Evolutionary conservation across 2,888 invertebrate species (phyloP).

Genomic region (Orchestes rusci): DNA sequence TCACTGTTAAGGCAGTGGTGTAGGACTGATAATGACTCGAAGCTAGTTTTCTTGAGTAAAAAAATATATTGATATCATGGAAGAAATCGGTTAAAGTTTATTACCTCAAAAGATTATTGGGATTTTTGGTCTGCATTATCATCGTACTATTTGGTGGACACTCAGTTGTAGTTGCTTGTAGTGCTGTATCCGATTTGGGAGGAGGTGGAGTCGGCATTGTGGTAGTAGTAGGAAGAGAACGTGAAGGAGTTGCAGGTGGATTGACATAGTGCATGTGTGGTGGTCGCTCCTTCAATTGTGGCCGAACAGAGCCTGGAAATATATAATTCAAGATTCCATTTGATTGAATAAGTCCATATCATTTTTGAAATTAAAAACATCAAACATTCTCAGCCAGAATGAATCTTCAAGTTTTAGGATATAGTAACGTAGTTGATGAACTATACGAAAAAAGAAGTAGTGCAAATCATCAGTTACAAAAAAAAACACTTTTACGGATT

Average conservation of each 20-base stretch:
- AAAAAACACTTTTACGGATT: too few species aligned
- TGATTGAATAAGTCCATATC: too few species aligned
- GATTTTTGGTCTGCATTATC: conserved; percentile 22
- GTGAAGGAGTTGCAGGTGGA: conserved; percentile 36
- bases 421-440: too few species aligned
- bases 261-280: conserved; percentile 55
- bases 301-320: conserved; percentile 62
- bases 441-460: too few species aligned
- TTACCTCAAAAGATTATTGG: conserved; percentile 23
- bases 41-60: conserved; percentile 56
- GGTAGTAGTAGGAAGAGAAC: conserved; percentile 36
- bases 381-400: too few species aligned
- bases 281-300: conserved; percentile 59
- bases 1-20: conserved; percentile 81
- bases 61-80: neutral
- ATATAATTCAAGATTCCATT: neutral
- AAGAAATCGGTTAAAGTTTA: neutral
- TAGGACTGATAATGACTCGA: conserved; percentile 82
- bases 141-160: conserved; percentile 61
- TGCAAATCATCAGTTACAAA: too few species aligned
- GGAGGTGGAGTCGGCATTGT: conserved; percentile 46
- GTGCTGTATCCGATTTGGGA: conserved; percentile 47
- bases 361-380: too few species aligned
- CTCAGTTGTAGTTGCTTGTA: conserved; percentile 57
- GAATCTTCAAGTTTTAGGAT: too few species aligned